These are phyloP conservation scores for Avahi laniger DNA, from an alignment of 2,797 vertebrate species.

Conservation along the genomic window DNA sequence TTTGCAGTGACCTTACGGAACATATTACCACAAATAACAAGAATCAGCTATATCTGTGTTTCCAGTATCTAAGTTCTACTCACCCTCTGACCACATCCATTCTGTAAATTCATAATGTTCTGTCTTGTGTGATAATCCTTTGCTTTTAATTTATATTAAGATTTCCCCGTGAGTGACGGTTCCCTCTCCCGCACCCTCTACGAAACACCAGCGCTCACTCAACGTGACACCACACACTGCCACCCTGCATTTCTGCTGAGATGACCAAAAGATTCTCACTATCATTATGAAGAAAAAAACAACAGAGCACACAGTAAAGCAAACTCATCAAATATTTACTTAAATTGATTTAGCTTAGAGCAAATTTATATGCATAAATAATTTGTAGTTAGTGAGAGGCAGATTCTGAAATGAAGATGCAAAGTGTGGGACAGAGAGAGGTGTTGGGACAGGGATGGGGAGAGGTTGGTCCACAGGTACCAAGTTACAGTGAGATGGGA, in stretches of 20 bases:
- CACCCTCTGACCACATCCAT: rapidly evolving
- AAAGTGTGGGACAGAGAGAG: constrained; percentile 18
- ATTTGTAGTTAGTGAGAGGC: constrained; percentile 71
- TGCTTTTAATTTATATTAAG: background rate
- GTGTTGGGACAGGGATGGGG: background rate
- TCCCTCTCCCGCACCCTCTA: too few species aligned
- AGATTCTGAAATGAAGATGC: constrained; percentile 72
- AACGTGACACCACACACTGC: background rate
- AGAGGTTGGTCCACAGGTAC: background rate
- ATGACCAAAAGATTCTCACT: constrained; percentile 47
- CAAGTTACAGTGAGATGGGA: background rate
- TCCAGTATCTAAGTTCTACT: background rate
- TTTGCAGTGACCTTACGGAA: background rate
- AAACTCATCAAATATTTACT: constrained; percentile 84
- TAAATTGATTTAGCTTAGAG: constrained; percentile 82
- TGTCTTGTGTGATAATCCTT: background rate
- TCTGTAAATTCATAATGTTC: background rate
- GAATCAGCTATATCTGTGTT: background rate
- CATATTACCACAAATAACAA: background rate
- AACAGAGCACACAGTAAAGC: constrained; percentile 66
- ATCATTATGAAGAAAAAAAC: constrained; percentile 47
- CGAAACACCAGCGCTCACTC: background rate
- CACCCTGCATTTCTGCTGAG: background rate
- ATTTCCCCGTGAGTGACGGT: background rate
- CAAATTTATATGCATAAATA: constrained; percentile 77